Conservation (phyloP, 1,140 invertebrate species). For the Caenorhabditis briggsae region DNA sequence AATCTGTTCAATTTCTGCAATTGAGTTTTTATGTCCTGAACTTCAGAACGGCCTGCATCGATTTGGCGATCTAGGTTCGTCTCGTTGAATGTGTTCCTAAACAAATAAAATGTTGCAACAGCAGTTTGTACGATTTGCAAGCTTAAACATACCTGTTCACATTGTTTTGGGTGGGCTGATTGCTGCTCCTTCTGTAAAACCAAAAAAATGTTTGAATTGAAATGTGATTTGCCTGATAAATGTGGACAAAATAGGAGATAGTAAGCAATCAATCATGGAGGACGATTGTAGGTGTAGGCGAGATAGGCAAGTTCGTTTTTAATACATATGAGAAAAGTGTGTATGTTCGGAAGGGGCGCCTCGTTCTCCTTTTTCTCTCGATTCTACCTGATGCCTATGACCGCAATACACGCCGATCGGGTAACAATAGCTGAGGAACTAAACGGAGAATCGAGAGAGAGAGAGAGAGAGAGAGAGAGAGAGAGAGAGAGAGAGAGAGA, state of each 20-base stretch:
- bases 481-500: neutral
- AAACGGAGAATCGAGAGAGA: neutral
- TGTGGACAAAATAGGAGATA: neutral
- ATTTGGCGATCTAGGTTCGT: slow-evolving; percentile 7
- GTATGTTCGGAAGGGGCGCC: neutral
- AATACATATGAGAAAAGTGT: slow-evolving; percentile 10
- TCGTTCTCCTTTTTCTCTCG: neutral
- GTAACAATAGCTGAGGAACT: slow-evolving; percentile 12
- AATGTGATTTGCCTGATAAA: slow-evolving; percentile 33
- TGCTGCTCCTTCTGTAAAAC: slow-evolving; percentile 40
- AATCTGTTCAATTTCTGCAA: slow-evolving; percentile 45
- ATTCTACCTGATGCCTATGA: neutral
- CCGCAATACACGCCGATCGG: slow-evolving; percentile 36
- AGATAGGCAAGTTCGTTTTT: slow-evolving; percentile 31
- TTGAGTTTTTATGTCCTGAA: slow-evolving; percentile 44
- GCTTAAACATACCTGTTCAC: slow-evolving; percentile 21
- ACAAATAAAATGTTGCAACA: neutral
- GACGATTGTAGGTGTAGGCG: neutral
- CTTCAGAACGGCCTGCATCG: slow-evolving; percentile 35
- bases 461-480: slow-evolving; percentile 3
- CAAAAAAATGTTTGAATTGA: neutral
- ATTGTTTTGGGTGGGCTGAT: slow-evolving; percentile 9
- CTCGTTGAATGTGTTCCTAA: slow-evolving; percentile 26
- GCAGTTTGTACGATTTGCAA: neutral
- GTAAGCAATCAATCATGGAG: slow-evolving; percentile 33